These are phyloP conservation scores for Anguilla pacifica DNA, from an alignment of 2,797 vertebrate genomes.

Conservation along the genomic window DNA sequence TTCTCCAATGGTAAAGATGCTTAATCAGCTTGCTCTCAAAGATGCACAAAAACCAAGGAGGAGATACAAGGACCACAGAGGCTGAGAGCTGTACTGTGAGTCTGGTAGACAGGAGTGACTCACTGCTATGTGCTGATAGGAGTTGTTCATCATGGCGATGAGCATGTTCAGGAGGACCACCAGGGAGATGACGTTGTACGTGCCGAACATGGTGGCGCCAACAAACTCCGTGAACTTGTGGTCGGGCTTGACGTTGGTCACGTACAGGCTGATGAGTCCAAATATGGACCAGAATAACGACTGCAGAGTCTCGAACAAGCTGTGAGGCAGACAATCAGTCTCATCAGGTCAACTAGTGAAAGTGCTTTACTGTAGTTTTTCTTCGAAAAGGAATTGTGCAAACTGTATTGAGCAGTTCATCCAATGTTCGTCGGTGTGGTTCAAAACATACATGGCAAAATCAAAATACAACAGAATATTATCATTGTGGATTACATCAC, in stretches of 20 bases:
- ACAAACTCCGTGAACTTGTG: conserved; percentile 96
- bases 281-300: conserved; percentile 98
- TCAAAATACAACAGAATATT: neutral
- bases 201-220: conserved; percentile 96
- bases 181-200: conserved; percentile 95
- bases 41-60: neutral
- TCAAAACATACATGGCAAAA: neutral
- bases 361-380: neutral
- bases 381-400: neutral
- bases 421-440: neutral
- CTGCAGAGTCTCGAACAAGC: conserved; percentile 94
- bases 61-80: neutral
- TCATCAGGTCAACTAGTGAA: neutral
- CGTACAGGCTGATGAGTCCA: conserved; percentile 93
- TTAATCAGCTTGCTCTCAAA: neutral
- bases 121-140: conserved; percentile 97
- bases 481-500: no score
- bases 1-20: neutral
- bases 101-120: conserved; percentile 60
- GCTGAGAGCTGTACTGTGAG: neutral
- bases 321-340: conserved; percentile 54
- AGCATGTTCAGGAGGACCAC: conserved; percentile 98
- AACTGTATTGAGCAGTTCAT: neutral
- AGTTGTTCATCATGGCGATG: conserved; percentile 99
- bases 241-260: conserved; percentile 85